Percentiles rank a stretch among this genome's conserved stretches.
Conservation (phyloP, 2,113 vertebrate species). For the Catharus minimus region DNA sequence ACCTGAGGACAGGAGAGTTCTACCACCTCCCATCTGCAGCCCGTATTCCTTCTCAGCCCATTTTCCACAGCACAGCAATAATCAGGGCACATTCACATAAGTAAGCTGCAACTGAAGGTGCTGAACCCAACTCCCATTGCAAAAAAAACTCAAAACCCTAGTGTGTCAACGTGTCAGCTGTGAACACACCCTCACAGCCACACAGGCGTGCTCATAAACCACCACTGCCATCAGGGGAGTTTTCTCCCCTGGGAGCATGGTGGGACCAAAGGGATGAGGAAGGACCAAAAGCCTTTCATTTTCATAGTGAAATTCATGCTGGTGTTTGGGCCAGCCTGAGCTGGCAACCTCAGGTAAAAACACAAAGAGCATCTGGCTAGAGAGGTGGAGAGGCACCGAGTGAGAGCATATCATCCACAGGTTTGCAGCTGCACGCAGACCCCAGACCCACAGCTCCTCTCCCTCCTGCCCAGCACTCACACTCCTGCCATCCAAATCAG, state of each 20-base stretch:
- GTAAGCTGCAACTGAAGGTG: background rate
- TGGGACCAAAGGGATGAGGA: background rate
- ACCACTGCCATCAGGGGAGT: background rate
- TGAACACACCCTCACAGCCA: background rate
- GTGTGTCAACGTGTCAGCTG: background rate
- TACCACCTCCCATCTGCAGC: rapidly evolving
- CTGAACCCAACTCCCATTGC: background rate
- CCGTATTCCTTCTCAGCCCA: rapidly evolving
- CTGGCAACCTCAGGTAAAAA: background rate
- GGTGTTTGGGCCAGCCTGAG: rapidly evolving
- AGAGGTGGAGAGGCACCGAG: background rate
- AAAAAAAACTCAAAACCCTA: background rate
- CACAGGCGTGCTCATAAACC: background rate
- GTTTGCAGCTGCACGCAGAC: background rate
- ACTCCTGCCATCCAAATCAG: background rate
- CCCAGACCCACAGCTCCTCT: background rate
- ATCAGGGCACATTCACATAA: background rate
- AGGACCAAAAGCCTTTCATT: background rate
- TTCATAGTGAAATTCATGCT: background rate
- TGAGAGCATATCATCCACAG: rapidly evolving
- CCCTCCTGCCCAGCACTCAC: background rate
- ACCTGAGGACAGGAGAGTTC: background rate
- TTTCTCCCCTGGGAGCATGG: background rate
- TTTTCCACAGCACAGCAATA: background rate
- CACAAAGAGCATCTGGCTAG: background rate